A percentile compares a stretch with the other conserved stretches of the same genome.
Evolutionary conservation across 2,113 vertebrate species (phyloP).

Genomic region (Phodopus roborovskii): DNA sequence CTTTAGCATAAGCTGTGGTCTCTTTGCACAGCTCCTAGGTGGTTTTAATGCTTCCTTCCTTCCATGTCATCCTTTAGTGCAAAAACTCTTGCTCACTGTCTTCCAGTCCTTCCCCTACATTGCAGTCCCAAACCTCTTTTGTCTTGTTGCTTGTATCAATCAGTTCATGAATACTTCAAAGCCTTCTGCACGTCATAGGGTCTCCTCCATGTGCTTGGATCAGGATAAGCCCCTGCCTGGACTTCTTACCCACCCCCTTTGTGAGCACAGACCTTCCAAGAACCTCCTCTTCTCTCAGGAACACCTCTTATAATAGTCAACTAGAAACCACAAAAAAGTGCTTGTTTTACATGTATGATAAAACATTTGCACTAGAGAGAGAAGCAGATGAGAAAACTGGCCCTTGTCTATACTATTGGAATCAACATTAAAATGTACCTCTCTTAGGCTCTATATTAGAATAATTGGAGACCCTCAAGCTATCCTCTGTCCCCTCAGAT

Average conservation of each 20-base stretch:
- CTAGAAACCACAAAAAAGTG: background rate
- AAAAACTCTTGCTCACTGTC: background rate
- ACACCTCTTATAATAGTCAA: no score
- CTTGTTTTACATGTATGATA: background rate
- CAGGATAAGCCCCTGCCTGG: background rate
- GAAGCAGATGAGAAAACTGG: rapidly evolving
- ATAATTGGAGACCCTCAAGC: background rate
- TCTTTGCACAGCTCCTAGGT: background rate
- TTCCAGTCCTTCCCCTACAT: no score
- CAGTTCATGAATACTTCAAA: background rate
- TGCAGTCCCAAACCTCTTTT: background rate
- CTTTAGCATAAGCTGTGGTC: background rate
- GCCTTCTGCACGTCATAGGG: background rate
- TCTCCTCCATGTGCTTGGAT: background rate
- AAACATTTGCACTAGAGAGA: background rate
- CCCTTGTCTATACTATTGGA: background rate
- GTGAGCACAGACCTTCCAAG: background rate
- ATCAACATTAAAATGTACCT: background rate
- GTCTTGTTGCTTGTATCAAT: background rate
- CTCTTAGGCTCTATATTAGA: background rate
- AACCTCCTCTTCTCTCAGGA: background rate
- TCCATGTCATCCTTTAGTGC: background rate
- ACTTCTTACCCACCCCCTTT: background rate
- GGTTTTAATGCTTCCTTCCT: background rate
- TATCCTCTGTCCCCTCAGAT: background rate